These are phyloP conservation scores for Catocala sponsa DNA, from an alignment of 2,888 invertebrate species.

Conservation along the genomic window DNA sequence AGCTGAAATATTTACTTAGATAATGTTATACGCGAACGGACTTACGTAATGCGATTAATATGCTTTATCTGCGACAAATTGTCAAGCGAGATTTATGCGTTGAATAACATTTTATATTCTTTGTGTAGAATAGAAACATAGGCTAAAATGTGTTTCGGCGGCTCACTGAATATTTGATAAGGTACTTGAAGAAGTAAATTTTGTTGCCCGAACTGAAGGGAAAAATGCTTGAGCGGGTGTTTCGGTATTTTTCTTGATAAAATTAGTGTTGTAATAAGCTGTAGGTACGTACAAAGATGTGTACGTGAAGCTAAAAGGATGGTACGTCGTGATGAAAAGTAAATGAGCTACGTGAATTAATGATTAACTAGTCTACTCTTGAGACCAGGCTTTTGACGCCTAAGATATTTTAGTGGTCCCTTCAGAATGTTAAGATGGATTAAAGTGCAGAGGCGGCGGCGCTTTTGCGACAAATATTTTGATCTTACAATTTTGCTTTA, in stretches of 20 bases:
- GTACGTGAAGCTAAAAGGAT: slow-evolving; percentile 36
- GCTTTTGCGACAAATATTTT: slow-evolving; percentile 1
- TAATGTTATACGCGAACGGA: slow-evolving; percentile 4
- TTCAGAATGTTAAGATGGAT: slow-evolving; percentile 16
- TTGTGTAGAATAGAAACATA: slow-evolving; percentile 27
- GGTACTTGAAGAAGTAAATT: slow-evolving; percentile 21
- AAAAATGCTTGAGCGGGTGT: slow-evolving; percentile 4
- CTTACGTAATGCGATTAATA: slow-evolving; percentile 28
- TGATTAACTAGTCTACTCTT: slow-evolving; percentile 37
- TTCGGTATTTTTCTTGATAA: slow-evolving; percentile 17
- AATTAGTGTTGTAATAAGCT: slow-evolving; percentile 29
- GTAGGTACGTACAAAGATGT: slow-evolving; percentile 15
- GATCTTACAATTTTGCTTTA: background rate
- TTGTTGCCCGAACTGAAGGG: slow-evolving; percentile 23
- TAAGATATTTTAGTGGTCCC: slow-evolving; percentile 28
- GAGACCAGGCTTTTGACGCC: slow-evolving; percentile 17
- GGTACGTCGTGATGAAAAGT: slow-evolving; percentile 41
- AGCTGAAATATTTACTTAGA: slow-evolving; percentile 24
- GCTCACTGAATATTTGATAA: slow-evolving; percentile 41
- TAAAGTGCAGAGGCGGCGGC: background rate
- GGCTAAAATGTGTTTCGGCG: slow-evolving; percentile 41
- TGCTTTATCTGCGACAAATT: slow-evolving; percentile 39
- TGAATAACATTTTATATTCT: slow-evolving; percentile 39
- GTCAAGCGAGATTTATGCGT: slow-evolving; percentile 32
- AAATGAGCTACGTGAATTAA: slow-evolving; percentile 44